Evolutionary conservation across 30 jellyfish, hydroid and myxozoan genomes (phyloP).

Genomic region (Aurelia sp.): DNA sequence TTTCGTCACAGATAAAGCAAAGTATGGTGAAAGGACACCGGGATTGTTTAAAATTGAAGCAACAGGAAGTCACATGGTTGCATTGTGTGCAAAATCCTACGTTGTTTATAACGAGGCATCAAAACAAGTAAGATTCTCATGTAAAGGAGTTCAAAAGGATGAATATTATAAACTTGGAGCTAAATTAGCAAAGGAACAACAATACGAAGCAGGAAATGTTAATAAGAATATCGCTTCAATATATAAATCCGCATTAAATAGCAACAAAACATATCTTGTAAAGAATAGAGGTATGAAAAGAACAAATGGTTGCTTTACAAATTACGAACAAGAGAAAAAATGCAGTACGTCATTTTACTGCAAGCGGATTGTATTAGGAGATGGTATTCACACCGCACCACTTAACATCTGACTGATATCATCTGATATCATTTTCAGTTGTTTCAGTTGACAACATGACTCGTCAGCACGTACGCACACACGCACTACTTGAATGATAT

Average conservation of each 20-base stretch:
- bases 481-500: no score
- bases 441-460: no score
- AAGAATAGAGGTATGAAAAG: not conserved
- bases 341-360: not conserved
- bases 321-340: conserved; percentile 1
- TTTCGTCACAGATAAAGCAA: not conserved
- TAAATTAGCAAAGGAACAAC: not conserved
- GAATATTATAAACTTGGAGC: not conserved
- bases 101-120: not conserved
- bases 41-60: not conserved
- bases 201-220: not conserved
- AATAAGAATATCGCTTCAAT: not conserved
- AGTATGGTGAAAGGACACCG: not conserved
- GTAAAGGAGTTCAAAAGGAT: not conserved
- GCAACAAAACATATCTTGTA: not conserved
- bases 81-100: not conserved
- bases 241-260: not conserved
- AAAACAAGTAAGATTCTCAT: not conserved
- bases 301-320: not conserved
- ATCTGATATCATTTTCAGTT: no score
- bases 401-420: not conserved
- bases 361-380: not conserved
- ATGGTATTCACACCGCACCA: not conserved
- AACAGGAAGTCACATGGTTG: not conserved
- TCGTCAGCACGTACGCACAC: no score